These are phyloP conservation scores for Istiophorus platypterus DNA, from an alignment of 2,113 vertebrate species.

Conservation along the genomic window DNA sequence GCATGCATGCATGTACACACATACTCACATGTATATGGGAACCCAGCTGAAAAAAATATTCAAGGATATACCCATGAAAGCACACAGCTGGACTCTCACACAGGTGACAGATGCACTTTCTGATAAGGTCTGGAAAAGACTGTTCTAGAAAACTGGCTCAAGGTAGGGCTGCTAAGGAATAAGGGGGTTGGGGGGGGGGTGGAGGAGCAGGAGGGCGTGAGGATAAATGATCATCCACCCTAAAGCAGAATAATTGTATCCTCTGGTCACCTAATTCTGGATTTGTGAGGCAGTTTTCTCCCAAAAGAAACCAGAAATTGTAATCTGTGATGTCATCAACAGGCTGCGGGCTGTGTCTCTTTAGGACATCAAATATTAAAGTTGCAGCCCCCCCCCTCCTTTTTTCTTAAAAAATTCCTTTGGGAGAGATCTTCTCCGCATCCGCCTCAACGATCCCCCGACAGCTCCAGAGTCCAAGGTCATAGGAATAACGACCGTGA, in stretches of 20 bases:
- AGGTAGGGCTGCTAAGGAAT: conserved; percentile 56
- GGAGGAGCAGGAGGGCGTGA: conserved; percentile 25
- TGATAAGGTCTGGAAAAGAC: conserved; percentile 56
- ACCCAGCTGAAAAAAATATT: no score
- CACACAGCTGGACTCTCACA: conserved; percentile 38
- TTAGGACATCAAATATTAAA: conserved; percentile 69
- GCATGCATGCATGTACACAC: no score
- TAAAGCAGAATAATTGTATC: conserved; percentile 20
- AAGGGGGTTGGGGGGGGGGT: conserved; percentile 26
- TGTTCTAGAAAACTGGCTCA: conserved; percentile 70
- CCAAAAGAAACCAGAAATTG: conserved; percentile 24
- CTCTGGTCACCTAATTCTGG: conserved; percentile 24
- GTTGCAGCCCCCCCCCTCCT: conserved; percentile 42
- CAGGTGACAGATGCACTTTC: conserved; percentile 58
- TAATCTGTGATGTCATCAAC: conserved; percentile 73
- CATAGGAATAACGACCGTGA: conserved; percentile 43
- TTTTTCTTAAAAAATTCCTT: neutral
- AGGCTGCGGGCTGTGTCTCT: conserved; percentile 55
- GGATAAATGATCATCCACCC: conserved; percentile 42
- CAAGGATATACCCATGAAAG: no score
- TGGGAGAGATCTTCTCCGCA: conserved; percentile 30
- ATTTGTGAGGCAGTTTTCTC: neutral
- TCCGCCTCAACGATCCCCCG: neutral
- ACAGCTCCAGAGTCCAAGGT: conserved; percentile 65
- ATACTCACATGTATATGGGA: no score